Evolutionary conservation across 1,140 invertebrate species (phyloP), one percentile per base, ranked within the genome.

Genomic region (Drosophila tristis): DNA sequence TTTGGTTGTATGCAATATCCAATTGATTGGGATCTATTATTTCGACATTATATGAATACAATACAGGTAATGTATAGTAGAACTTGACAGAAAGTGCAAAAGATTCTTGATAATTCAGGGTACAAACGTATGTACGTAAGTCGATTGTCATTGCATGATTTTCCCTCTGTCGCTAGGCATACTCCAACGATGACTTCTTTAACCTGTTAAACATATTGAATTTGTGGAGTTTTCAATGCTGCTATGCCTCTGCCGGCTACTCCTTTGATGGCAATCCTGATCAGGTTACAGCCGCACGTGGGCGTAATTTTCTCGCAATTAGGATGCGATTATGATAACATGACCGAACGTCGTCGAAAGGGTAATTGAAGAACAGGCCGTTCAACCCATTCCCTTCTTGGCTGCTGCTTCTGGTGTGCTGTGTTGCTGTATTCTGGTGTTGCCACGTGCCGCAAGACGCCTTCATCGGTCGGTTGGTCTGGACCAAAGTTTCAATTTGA

Each of bases 241-340:
- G 4, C 11, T 4, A 6, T 9, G 4, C 5, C 25, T 54, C 66
- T 56, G 66, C 66, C 56, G 63, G 56, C 66, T 67, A 50, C 66
- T 56, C 59, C 82, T 86, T 86, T 86, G 81, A 86, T 78, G 68
- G 43, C 71, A 75, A 59, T 64, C 58, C 59, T 75, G 90, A 91
- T 91, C 90, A 75, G 81, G 90, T 91, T 91, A 91, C 90, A 75
- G 66, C 72, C 71, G 76, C 90, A 91, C 90, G 90, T 91, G 90
- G 90, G 90, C 82, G 90, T 91, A 91, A 91, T 91, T 91, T 91
- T 91, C 74, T 87, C 84, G 85, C 90, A 91, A 91, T 91, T 91
- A 91, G 90, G 90, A 91, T 91, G 90, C 90, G 90, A 91, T 91
- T 91, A 91, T 90, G 81, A 90, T 91, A 91, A 91, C 86, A 81